Percentiles rank a stretch among this genome's conserved stretches.
phyloP scores from a whole-genome alignment of 2,797 vertebrate species.

The Ptychobarbus kaznakovi region DNA sequence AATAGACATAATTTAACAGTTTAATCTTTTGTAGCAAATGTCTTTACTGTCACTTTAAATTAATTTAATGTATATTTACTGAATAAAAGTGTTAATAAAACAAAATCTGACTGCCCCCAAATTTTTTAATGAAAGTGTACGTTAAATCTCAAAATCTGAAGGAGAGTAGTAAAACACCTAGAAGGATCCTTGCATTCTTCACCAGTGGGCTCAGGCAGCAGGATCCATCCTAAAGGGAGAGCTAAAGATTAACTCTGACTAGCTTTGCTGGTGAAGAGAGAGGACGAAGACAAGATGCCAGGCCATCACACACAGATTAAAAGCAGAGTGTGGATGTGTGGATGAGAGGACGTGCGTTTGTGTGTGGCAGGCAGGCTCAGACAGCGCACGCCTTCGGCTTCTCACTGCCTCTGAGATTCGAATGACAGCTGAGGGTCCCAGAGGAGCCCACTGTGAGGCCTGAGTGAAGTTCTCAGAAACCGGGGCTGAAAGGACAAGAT shows the following conservation, averaged over 20 bases:
- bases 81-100: neutral
- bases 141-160: neutral
- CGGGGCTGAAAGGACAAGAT: conserved; percentile 51
- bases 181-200: conserved; percentile 5
- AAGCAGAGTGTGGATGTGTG: conserved; percentile 43
- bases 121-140: neutral
- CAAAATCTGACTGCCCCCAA: neutral
- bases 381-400: conserved; percentile 57
- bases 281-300: conserved; percentile 41
- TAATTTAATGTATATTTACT: neutral
- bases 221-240: conserved; percentile 1
- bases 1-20: neutral
- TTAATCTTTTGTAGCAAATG: neutral
- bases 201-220: neutral
- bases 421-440: conserved; percentile 64
- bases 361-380: conserved; percentile 56
- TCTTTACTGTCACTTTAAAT: neutral
- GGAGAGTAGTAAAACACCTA: neutral
- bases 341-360: conserved; percentile 32
- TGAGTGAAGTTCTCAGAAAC: conserved; percentile 54
- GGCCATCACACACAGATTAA: conserved; percentile 47
- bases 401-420: conserved; percentile 55
- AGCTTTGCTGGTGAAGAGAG: conserved; percentile 21
- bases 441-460: conserved; percentile 53
- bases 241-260: conserved; percentile 28